Conservation (phyloP, 2,888 invertebrate genomes). For the Lingula anatina region DNA sequence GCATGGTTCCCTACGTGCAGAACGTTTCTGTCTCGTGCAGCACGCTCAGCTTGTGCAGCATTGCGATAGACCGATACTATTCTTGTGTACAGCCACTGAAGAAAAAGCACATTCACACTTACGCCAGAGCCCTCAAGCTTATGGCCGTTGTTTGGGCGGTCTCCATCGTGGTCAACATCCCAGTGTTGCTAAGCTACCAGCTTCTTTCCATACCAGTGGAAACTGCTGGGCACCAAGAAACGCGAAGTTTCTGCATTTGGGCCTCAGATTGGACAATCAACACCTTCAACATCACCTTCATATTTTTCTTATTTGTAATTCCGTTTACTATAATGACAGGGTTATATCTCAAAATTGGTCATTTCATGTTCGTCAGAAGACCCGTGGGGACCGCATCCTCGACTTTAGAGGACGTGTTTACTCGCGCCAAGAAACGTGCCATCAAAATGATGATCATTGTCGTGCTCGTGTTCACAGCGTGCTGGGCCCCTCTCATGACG, state of each 20-base stretch:
- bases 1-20: slow-evolving; percentile 21
- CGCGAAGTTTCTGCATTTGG: too few species aligned
- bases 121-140: slow-evolving; percentile 14
- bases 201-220: too few species aligned
- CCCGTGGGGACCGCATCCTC: slow-evolving; percentile 12
- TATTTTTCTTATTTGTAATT: slow-evolving; percentile 20
- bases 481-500: slow-evolving; percentile 25
- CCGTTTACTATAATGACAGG: slow-evolving; percentile 21
- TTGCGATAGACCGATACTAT: slow-evolving; percentile 28
- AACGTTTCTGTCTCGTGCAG: slow-evolving; percentile 23
- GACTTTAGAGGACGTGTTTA: slow-evolving; percentile 13
- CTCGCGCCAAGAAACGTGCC: slow-evolving; percentile 22
- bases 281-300: too few species aligned
- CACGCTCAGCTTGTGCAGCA: slow-evolving; percentile 26
- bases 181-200: too few species aligned
- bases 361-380: slow-evolving; percentile 23
- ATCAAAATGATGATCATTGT: slow-evolving; percentile 31
- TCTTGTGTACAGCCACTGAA: slow-evolving; percentile 29
- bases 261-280: too few species aligned
- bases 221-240: too few species aligned
- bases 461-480: slow-evolving; percentile 22
- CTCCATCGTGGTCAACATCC: slow-evolving; percentile 16
- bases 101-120: slow-evolving; percentile 19
- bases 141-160: slow-evolving; percentile 21
- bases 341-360: slow-evolving; percentile 24